phyloP scores from a whole-genome alignment of 1,140 invertebrate species.

The Eufriesea mexicana region DNA sequence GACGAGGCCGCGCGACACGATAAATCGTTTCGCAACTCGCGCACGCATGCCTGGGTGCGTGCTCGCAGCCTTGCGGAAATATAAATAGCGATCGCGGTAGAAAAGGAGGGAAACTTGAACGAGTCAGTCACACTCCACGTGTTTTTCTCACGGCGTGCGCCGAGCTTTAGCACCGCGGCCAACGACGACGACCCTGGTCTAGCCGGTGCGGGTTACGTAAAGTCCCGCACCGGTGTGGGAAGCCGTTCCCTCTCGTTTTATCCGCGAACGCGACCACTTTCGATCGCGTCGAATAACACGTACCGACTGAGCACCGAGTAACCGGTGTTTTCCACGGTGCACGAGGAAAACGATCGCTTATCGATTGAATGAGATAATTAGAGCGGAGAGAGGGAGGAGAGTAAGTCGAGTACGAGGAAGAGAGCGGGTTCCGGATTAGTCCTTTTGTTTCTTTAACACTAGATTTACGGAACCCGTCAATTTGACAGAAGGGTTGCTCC shows the following conservation, averaged over 20 bases:
- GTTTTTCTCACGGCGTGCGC: conserved; percentile 57
- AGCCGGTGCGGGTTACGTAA: conserved; percentile 39
- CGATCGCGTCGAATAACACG: conserved; percentile 14
- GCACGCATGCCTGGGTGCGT: conserved; percentile 21
- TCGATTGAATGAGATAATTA: not conserved
- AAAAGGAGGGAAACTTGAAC: conserved; percentile 35
- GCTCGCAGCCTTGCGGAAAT: conserved; percentile 57
- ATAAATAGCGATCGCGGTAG: conserved; percentile 42
- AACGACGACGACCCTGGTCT: conserved; percentile 32
- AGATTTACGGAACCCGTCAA: too few species aligned
- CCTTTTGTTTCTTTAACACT: too few species aligned
- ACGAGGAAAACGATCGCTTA: not conserved
- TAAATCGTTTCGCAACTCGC: conserved; percentile 63
- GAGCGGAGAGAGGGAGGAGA: too few species aligned
- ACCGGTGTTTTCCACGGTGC: not conserved
- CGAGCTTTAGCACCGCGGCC: conserved; percentile 2
- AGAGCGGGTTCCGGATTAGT: too few species aligned
- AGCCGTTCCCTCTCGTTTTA: conserved; percentile 36
- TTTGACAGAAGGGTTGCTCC: too few species aligned
- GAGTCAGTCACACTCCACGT: conserved; percentile 47
- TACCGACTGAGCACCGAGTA: not conserved
- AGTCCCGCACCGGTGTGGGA: conserved; percentile 28
- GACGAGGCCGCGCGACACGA: not conserved
- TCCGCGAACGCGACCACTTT: conserved; percentile 1
- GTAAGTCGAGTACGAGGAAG: too few species aligned